Evolutionary conservation across 2,797 vertebrate species (phyloP).

Genomic region (Distichodus sexfasciatus): DNA sequence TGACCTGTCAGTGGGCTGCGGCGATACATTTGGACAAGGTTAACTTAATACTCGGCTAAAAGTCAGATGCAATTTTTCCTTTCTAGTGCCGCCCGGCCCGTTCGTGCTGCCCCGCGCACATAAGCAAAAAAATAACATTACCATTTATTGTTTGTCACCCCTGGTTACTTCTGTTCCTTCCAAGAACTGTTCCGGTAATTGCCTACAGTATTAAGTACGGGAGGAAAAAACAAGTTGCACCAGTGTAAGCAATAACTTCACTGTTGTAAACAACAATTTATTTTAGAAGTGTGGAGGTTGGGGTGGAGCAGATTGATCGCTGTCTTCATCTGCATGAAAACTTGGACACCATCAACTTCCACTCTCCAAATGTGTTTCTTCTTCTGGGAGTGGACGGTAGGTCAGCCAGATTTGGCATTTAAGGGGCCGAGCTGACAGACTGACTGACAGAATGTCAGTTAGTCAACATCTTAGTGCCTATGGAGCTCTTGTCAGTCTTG

Average conservation of each 20-base stretch:
- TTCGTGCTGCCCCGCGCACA: not conserved
- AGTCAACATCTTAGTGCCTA: not conserved
- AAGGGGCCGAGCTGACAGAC: slow-evolving; percentile 11
- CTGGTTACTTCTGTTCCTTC: not conserved
- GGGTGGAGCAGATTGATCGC: slow-evolving; percentile 15
- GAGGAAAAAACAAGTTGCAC: slow-evolving; percentile 18
- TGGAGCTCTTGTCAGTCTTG: not conserved
- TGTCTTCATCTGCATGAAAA: slow-evolving; percentile 24
- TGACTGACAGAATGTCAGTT: not conserved
- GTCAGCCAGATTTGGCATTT: not conserved
- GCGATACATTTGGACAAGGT: slow-evolving; percentile 20
- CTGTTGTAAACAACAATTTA: slow-evolving; percentile 15
- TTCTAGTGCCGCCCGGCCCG: not conserved
- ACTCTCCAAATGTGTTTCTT: too few relatives aligned
- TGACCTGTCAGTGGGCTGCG: slow-evolving; percentile 4
- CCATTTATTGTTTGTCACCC: not conserved
- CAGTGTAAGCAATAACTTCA: slow-evolving; percentile 16
- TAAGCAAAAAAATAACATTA: not conserved
- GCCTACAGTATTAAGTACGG: slow-evolving; percentile 3
- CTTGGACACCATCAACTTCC: not conserved
- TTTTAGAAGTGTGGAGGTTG: not conserved
- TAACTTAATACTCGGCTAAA: slow-evolving; percentile 10
- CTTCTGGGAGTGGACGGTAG: not conserved
- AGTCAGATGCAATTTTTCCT: slow-evolving; percentile 6
- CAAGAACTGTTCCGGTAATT: slow-evolving; percentile 1